Base-by-base conservation (phyloP, 2,888 invertebrate species). In the Caenorhabditis zanzibari region DNA sequence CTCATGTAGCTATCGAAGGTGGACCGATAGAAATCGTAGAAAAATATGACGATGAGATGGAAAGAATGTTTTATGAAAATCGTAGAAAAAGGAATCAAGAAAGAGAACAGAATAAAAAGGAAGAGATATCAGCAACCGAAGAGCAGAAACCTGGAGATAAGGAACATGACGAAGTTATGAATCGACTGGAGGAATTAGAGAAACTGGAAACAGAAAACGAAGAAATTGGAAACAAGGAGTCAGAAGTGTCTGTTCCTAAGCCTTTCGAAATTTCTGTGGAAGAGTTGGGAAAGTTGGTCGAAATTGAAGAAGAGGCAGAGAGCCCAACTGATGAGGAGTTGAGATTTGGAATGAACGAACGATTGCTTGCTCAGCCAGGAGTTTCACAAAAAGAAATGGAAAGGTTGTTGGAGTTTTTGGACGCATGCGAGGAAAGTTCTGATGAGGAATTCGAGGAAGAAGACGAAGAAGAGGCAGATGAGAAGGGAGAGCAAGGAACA, bases 321-420 rank as follows among this genome's bases (percentile, higher is more conserved):
- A 44, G n/a, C 2, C 2, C 41, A 24, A 41, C 16, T 24, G 54
- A 68, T 9, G 22, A 16, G 16, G 28, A 12, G 14, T 22, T 35
- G 10, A 68, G 54, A 54, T 35, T 35, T 4, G 47, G 32, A 41
- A 59, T 72, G 32, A 47, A 69, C 28, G 76, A 77, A 61, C 49
- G 69, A 5, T n/a, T 77, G 28, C 56, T 77, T 12, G 77, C 77
- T 10, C 77, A 77, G 28, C 69, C 77, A 2, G 69, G 77, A 28
- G 77, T 77, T 19, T 71, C 77, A 12, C 71, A 44, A 12, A 68
- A 63, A 28, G 77, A 77, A 35, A 69, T 77, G 77, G 69, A 77
- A 14, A 35, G 59, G 24, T 35, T 77, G 1, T 32, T 77, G 2
- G n/a, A 71, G 22, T 77, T 28, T 26, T 47, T 77, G 38, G 77